A percentile compares a stretch with the other conserved stretches of the same genome.
phyloP scores from a whole-genome alignment of 2,888 invertebrate species.

The Pemphredon lugubris region DNA sequence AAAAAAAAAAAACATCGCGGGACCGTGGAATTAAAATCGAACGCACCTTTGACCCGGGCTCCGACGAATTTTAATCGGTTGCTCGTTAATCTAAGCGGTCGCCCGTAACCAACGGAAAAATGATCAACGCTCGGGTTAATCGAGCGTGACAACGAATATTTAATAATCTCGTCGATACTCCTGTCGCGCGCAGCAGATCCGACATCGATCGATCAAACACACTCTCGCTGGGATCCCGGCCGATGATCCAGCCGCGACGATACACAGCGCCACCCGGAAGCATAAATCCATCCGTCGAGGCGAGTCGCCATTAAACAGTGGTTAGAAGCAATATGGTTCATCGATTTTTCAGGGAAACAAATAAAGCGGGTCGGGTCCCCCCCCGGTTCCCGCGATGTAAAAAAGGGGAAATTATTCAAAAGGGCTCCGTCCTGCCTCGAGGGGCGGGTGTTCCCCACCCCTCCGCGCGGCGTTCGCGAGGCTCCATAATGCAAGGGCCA shows the following conservation, averaged over 20 bases:
- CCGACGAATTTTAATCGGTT: too few species aligned
- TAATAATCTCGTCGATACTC: too few species aligned
- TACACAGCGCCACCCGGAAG: background rate
- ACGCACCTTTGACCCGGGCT: too few species aligned
- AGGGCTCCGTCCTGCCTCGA: slow-evolving; percentile 45
- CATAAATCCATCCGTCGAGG: slow-evolving; percentile 12
- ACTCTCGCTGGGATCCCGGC: too few species aligned
- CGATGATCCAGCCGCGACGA: too few species aligned
- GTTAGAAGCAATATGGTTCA: slow-evolving; percentile 39
- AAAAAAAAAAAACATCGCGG: too few species aligned
- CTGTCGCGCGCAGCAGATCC: too few species aligned
- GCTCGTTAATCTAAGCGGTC: too few species aligned
- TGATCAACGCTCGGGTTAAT: too few species aligned
- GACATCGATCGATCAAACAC: background rate
- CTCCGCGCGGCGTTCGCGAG: slow-evolving; percentile 5
- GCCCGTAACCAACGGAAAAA: too few species aligned
- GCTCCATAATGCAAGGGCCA: slow-evolving; percentile 39
- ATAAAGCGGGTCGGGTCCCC: slow-evolving; percentile 51
- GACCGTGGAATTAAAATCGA: too few species aligned
- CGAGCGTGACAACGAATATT: too few species aligned
- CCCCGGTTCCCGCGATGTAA: slow-evolving; percentile 14
- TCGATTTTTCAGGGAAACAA: slow-evolving; percentile 59
- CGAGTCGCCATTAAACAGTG: slow-evolving; percentile 41
- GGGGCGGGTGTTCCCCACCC: background rate
- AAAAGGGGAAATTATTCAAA: slow-evolving; percentile 66